Conservation (phyloP, 2,797 vertebrate species). For the Sitta carolinensis region DNA sequence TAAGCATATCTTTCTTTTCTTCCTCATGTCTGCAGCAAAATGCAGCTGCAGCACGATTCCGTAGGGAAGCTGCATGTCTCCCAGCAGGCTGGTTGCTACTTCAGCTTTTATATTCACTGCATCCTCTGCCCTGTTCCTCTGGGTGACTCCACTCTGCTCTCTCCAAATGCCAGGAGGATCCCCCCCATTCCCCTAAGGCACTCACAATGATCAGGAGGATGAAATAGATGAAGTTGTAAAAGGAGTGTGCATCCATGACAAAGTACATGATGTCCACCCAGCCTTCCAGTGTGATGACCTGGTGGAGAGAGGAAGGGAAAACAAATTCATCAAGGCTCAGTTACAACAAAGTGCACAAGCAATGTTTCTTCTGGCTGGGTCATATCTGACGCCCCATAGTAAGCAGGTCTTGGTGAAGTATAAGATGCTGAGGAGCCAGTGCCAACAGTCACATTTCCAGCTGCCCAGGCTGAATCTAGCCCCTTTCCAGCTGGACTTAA, state of each 20-base stretch:
- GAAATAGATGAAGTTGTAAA: slow-evolving; percentile 99
- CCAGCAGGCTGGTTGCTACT: not conserved
- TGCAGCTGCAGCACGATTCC: not conserved
- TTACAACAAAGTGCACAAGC: not conserved
- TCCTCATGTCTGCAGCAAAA: not conserved
- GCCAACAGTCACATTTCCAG: rapidly evolving
- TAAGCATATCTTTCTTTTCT: not conserved
- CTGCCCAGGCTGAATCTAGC: not conserved
- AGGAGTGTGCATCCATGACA: slow-evolving; percentile 98
- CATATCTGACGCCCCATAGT: not conserved
- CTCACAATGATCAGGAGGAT: slow-evolving; percentile 93
- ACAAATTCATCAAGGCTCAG: not conserved
- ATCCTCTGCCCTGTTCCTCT: not conserved
- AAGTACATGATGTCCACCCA: slow-evolving; percentile 99
- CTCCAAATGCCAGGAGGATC: not conserved
- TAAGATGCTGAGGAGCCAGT: not conserved
- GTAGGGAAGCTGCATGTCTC: rapidly evolving
- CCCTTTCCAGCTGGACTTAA: not conserved
- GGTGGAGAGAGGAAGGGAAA: slow-evolving; percentile 25
- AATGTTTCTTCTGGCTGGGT: not conserved
- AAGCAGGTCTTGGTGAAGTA: not conserved
- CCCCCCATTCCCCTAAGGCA: slow-evolving; percentile 9
- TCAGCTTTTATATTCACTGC: not conserved
- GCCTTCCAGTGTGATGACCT: slow-evolving; percentile 98
- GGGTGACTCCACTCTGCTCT: not conserved